These are phyloP conservation scores for Argyresthia goedartella DNA, from an alignment of 2,888 invertebrate species.

Conservation along the genomic window DNA sequence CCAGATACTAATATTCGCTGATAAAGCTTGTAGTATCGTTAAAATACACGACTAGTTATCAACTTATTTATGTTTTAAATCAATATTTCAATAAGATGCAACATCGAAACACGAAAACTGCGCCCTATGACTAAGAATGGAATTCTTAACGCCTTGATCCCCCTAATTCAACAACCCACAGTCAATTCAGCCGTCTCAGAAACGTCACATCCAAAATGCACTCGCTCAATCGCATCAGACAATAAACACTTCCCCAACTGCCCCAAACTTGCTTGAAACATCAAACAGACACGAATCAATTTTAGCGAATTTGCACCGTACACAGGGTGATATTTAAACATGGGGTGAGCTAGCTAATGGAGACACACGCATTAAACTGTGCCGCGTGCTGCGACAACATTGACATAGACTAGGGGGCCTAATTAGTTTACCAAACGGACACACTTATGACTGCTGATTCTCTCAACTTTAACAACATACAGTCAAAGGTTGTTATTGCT, in stretches of 20 bases:
- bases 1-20: slow-evolving; percentile 47
- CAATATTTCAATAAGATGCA: no score
- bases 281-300: slow-evolving; percentile 59
- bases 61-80: no score
- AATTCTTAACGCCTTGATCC: no score
- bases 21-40: slow-evolving; percentile 11
- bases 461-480: background rate
- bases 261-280: slow-evolving; percentile 21
- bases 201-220: no score
- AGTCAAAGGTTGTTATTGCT: background rate
- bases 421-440: slow-evolving; percentile 50
- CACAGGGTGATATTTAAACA: slow-evolving; percentile 12
- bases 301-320: slow-evolving; percentile 56
- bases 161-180: no score
- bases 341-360: slow-evolving; percentile 39
- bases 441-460: background rate
- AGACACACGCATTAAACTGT: slow-evolving; percentile 66
- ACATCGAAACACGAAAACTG: no score
- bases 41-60: background rate
- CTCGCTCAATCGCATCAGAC: slow-evolving; percentile 3
- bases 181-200: no score
- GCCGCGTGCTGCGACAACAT: slow-evolving; percentile 61
- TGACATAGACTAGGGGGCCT: slow-evolving; percentile 60
- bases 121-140: no score
- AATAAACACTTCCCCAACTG: slow-evolving; percentile 13